Conservation (phyloP, 2,797 vertebrate genomes). For the Manis pentadactyla region DNA sequence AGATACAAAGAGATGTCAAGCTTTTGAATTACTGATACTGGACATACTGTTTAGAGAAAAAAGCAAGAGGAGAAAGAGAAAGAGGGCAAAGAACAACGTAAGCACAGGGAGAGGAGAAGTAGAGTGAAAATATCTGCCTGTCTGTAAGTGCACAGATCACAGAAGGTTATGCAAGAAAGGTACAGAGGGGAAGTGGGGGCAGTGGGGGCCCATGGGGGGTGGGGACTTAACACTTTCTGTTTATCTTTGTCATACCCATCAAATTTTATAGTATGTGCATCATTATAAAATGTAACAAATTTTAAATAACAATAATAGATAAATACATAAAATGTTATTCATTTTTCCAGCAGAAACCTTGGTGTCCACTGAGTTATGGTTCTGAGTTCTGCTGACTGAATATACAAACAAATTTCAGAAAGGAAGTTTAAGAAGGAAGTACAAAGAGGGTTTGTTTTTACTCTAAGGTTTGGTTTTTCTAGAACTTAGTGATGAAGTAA, state of each 20-base stretch:
- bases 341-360: not conserved
- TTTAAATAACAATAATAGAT: not conserved
- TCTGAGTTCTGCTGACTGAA: not conserved
- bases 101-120: not conserved
- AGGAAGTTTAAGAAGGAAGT: conserved; percentile 58
- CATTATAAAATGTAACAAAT: not conserved
- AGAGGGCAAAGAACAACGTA: not conserved
- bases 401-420: not conserved
- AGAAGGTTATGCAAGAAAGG: not conserved
- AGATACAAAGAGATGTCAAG: not conserved
- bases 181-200: not conserved
- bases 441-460: conserved; percentile 4
- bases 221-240: not conserved
- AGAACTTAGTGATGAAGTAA: conserved; percentile 30
- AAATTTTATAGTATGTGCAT: not conserved
- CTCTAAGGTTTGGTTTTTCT: conserved; percentile 1
- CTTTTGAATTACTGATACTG: not conserved
- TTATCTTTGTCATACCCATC: not conserved
- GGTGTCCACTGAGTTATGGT: not conserved
- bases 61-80: not conserved
- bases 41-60: not conserved
- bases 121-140: not conserved
- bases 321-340: not conserved
- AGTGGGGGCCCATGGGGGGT: too few relatives aligned
- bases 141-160: not conserved